A percentile compares a stretch with the other conserved stretches of the same genome.
Evolutionary conservation across 2,888 invertebrate genomes (phyloP).

Genomic region (Smittia sp.): DNA sequence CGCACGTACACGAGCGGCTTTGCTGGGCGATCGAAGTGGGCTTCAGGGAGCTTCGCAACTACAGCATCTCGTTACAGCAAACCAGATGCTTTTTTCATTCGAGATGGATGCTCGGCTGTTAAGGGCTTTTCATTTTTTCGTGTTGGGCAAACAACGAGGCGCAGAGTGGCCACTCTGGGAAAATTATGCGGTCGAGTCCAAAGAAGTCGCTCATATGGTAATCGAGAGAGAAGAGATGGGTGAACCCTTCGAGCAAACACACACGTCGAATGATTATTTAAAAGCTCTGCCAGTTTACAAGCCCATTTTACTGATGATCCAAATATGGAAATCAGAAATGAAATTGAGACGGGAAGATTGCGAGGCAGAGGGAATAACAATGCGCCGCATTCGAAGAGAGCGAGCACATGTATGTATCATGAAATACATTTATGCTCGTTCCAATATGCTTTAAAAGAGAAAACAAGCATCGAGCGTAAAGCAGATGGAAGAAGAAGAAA

Average conservation of each 20-base stretch:
- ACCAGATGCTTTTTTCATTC: too few relatives aligned
- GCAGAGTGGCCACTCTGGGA: too few relatives aligned
- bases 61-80: too few relatives aligned
- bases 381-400: not conserved
- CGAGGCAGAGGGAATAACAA: not conserved
- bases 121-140: too few relatives aligned
- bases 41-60: too few relatives aligned
- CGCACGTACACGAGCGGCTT: not conserved
- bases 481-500: conserved; percentile 25
- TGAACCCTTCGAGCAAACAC: not conserved
- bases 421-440: conserved; percentile 1
- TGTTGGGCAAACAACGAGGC: too few relatives aligned
- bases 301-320: not conserved
- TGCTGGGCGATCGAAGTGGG: not conserved
- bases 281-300: not conserved
- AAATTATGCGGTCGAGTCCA: too few relatives aligned
- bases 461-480: conserved; percentile 16
- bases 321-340: not conserved
- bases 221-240: too few relatives aligned
- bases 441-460: not conserved
- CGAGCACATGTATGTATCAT: conserved; percentile 6
- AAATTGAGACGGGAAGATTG: not conserved
- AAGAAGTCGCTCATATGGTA: too few relatives aligned
- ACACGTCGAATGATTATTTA: not conserved
- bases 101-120: too few relatives aligned